Evolutionary conservation across 2,888 invertebrate species (phyloP).

Genomic region (Hyposoter didymator): DNA sequence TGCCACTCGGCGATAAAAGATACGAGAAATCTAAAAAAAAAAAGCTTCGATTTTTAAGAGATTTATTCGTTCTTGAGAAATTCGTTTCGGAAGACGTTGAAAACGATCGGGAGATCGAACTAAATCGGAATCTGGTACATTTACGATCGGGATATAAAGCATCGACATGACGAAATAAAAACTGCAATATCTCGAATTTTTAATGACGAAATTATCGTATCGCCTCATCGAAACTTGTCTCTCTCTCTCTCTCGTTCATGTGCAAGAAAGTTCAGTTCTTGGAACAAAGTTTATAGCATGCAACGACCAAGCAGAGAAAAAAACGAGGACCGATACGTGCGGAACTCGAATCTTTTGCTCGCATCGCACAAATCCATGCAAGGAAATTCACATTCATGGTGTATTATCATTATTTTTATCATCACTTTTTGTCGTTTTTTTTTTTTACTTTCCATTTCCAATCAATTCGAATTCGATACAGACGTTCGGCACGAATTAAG

Average conservation of each 20-base stretch:
- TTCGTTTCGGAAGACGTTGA: not conserved
- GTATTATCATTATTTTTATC: not conserved
- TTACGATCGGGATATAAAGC: slow-evolving; percentile 4
- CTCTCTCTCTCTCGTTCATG: slow-evolving; percentile 16
- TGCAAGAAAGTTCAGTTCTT: slow-evolving; percentile 32
- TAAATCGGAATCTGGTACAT: not conserved
- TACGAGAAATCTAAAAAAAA: not conserved
- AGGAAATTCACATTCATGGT: not conserved
- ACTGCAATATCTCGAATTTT: slow-evolving; percentile 12
- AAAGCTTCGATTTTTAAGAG: not conserved
- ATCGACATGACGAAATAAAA: slow-evolving; percentile 2
- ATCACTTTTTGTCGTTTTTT: slow-evolving; percentile 7
- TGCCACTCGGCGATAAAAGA: slow-evolving; percentile 1
- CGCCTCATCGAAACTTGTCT: slow-evolving; percentile 14
- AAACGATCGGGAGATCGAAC: not conserved
- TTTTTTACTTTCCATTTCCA: slow-evolving; percentile 25
- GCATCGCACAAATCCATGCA: slow-evolving; percentile 6
- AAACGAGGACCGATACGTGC: not conserved
- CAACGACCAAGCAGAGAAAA: slow-evolving; percentile 5
- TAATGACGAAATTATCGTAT: slow-evolving; percentile 31
- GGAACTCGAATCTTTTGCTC: slow-evolving; percentile 8
- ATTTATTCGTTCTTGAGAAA: not conserved
- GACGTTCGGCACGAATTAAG: slow-evolving; percentile 14
- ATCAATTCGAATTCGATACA: slow-evolving; percentile 66
- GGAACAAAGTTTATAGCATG: slow-evolving; percentile 31